Evolutionary conservation across 1,140 invertebrate species (phyloP).

Genomic region (Drosophila bocki): DNA sequence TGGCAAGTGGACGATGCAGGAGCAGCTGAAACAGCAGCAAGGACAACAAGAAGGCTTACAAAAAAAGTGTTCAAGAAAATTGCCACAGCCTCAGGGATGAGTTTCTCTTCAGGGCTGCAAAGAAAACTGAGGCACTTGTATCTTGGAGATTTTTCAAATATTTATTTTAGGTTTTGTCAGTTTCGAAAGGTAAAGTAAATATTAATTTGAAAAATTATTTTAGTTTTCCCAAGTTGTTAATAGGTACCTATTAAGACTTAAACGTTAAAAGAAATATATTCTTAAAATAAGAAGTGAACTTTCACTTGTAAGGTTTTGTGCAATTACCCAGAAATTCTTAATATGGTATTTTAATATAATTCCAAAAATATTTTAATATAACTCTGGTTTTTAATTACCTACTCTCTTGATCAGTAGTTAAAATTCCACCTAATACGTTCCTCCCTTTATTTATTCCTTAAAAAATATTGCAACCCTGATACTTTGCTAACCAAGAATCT

Average conservation of each 20-base stretch:
- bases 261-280: too few relatives aligned
- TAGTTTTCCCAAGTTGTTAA: too few relatives aligned
- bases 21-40: conserved; percentile 27
- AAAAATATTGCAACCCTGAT: conserved; percentile 29
- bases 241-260: too few relatives aligned
- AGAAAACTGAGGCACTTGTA: too few relatives aligned
- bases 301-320: too few relatives aligned
- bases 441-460: conserved; percentile 1
- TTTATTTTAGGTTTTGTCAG: neutral
- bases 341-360: neutral
- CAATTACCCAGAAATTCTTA: too few relatives aligned
- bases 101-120: conserved; percentile 22
- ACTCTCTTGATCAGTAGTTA: too few relatives aligned
- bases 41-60: conserved; percentile 20
- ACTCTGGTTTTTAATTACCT: neutral
- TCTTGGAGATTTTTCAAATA: neutral
- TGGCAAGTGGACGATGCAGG: conserved; percentile 56
- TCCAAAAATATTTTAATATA: neutral
- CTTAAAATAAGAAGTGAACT: too few relatives aligned
- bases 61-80: conserved; percentile 46
- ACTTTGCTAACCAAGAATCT: conserved; percentile 15
- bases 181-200: too few relatives aligned
- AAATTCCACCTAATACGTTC: neutral
- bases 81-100: conserved; percentile 24
- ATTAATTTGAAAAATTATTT: too few relatives aligned